Conservation (phyloP, 2,888 invertebrate genomes). For the Xanthorhoe designata region DNA sequence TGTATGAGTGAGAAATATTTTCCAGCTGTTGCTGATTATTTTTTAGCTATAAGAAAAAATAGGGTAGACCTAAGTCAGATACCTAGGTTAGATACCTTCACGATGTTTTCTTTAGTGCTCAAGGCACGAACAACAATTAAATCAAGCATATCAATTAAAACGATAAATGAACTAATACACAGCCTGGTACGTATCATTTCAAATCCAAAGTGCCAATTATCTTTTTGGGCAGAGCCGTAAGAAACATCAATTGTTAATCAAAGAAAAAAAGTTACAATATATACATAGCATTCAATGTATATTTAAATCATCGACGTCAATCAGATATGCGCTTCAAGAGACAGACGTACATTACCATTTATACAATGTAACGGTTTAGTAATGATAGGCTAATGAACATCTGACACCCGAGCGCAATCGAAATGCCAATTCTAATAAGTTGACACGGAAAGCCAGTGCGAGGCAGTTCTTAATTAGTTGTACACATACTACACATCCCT, state of each 20-base stretch:
- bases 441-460: conserved; percentile 19
- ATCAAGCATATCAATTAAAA: too few species aligned
- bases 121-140: too few species aligned
- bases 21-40: conserved; percentile 9
- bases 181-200: too few species aligned
- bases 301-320: conserved; percentile 19
- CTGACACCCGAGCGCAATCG: conserved; percentile 26
- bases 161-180: too few species aligned
- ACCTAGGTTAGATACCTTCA: too few species aligned
- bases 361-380: conserved; percentile 28
- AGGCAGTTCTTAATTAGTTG: conserved; percentile 22
- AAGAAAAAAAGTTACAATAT: neutral
- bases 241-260: too few species aligned
- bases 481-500: neutral
- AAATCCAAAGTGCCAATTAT: neutral
- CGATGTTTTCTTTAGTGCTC: too few species aligned
- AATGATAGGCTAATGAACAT: conserved; percentile 32
- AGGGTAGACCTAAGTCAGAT: too few species aligned
- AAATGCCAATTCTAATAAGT: conserved; percentile 30
- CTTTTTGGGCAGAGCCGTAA: neutral
- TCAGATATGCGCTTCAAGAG: conserved; percentile 26
- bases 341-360: conserved; percentile 23
- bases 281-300: neutral
- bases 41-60: neutral
- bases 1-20: conserved; percentile 10